Base-by-base conservation (phyloP, 2,113 vertebrate species). In the Chelonoidis abingdonii region DNA sequence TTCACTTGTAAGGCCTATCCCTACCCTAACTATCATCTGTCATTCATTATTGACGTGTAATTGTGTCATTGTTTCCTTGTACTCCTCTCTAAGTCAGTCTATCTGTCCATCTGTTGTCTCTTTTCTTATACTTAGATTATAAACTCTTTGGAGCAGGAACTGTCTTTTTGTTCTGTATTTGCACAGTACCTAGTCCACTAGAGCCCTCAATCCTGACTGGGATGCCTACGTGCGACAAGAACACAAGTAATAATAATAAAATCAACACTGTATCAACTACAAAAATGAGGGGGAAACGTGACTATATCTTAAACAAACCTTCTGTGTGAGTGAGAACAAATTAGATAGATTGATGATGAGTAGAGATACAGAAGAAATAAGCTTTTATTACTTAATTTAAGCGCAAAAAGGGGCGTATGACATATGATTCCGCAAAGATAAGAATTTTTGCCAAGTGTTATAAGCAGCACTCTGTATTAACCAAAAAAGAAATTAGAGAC, bases 191-290 rank as follows among this genome's bases (percentile, higher is more conserved):
- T 62, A 31, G 29, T 29, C 27, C 12, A 62, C 5, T 62, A 10
- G 57, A 25, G 57, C 25, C 29, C 57, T 14, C 29, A 62, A 5
- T 12, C 29, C 7, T 62, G 57, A 62, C 57, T 29, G 57, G 25
- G 27, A 31, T 31, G 12, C 27, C 57, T 62, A 62, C 27, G 27
- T 31, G 27, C 12, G 21, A 57, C 25, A 27, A 57, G 24, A 27
- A 57, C 56, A 57, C 11, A 29, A 62, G 31, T 62, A 62, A 62
- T 62, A 62, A 62, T 57, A 57, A 57, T 27, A 57, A 57, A 96
- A 89, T 44, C 35, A 72, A 49, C 7, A 29, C 7, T 0, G 0
- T 84, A 80, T 5, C 83, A 83, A 14, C 1, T 2, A 10, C 14
- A 9, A 84, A 91, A 89, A 62, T 56, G 10, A 19, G 82, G 94